Percentiles rank a stretch among this genome's conserved stretches.
Conservation (phyloP, 1,140 invertebrate species). For the Ceratina calcarata region DNA sequence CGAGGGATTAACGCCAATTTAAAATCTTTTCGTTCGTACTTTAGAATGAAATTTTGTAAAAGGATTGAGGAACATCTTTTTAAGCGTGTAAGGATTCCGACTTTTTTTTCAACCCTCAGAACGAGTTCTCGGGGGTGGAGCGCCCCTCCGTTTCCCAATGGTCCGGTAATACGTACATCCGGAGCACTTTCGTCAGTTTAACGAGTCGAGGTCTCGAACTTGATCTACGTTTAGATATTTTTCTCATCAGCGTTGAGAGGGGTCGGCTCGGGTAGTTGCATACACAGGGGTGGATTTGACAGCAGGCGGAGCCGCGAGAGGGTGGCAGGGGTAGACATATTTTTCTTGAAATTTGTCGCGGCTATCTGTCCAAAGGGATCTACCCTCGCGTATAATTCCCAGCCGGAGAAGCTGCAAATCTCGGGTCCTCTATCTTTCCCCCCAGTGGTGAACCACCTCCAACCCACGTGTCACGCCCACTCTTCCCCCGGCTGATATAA, state of each 20-base stretch:
- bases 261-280: conserved; percentile 15
- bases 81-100: no score
- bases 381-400: conserved; percentile 78
- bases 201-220: conserved; percentile 68
- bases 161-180: conserved; percentile 58
- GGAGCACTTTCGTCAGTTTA: conserved; percentile 66
- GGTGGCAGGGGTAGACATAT: conserved; percentile 68
- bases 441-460: conserved; percentile 1
- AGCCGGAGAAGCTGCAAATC: conserved; percentile 73
- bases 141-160: conserved; percentile 15
- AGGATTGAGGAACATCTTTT: no score
- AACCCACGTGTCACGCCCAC: conserved; percentile 7
- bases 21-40: no score
- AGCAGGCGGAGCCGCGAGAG: conserved; percentile 3
- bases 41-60: no score
- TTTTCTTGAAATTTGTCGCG: conserved; percentile 79
- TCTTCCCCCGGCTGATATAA: conserved; percentile 67
- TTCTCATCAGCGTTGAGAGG: conserved; percentile 70
- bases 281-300: conserved; percentile 46
- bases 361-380: conserved; percentile 75
- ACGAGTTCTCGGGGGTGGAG: no score
- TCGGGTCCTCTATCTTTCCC: conserved; percentile 59
- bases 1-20: no score
- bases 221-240: conserved; percentile 79
- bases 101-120: no score